phyloP scores from a whole-genome alignment of 2,888 invertebrate species.

The Trissolcus japonicus region DNA sequence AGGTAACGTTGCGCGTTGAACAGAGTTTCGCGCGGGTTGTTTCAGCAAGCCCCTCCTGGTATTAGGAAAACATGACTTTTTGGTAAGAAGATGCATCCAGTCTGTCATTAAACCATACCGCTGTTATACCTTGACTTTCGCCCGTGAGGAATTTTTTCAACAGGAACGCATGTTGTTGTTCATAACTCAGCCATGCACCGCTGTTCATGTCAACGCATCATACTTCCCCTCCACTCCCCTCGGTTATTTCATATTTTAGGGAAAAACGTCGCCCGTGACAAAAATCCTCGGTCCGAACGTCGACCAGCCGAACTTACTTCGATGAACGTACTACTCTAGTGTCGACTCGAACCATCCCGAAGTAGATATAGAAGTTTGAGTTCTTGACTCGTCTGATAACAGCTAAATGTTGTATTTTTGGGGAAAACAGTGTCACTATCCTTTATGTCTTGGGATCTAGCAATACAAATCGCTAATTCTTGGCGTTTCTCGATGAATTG shows the following conservation, averaged over 20 bases:
- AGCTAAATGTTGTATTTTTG: constrained; percentile 64
- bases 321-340: background rate
- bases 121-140: constrained; percentile 74
- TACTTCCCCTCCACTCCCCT: constrained; percentile 38
- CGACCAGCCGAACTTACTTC: background rate
- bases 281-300: background rate
- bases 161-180: constrained; percentile 74
- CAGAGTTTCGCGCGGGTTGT: constrained; percentile 76
- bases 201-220: constrained; percentile 63
- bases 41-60: constrained; percentile 73
- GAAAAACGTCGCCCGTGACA: constrained; percentile 66
- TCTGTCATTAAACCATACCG: constrained; percentile 65
- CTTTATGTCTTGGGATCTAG: constrained; percentile 55
- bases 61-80: constrained; percentile 65
- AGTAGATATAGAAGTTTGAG: too few species aligned
- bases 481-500: background rate
- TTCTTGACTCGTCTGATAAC: too few species aligned
- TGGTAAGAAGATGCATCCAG: constrained; percentile 31
- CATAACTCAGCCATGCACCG: constrained; percentile 63
- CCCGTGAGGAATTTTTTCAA: constrained; percentile 76
- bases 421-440: constrained; percentile 75
- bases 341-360: too few species aligned
- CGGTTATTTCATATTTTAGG: constrained; percentile 68
- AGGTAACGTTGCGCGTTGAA: constrained; percentile 60
- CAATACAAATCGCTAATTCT: background rate